Conservation (phyloP, 2,888 invertebrate genomes). For the Dendrolimus pini region DNA sequence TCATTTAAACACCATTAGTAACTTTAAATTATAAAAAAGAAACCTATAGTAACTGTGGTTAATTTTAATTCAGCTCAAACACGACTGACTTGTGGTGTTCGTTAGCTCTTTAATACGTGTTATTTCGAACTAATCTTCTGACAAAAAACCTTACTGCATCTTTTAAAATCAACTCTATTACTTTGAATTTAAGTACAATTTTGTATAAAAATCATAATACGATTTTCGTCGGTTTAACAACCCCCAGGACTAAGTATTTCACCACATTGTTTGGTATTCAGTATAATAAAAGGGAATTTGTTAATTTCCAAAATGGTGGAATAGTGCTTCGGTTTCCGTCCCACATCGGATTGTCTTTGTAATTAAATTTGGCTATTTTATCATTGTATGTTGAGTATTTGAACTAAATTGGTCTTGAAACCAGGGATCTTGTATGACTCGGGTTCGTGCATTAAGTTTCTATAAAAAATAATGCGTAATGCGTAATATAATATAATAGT, state of each 20-base stretch:
- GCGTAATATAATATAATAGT: no score
- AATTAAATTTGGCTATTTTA: constrained; percentile 9
- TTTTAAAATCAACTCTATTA: constrained; percentile 22
- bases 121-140: constrained; percentile 64
- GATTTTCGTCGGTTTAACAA: constrained; percentile 52
- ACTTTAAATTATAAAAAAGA: not conserved
- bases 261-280: constrained; percentile 54
- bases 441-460: no score
- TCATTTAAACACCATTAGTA: no score
- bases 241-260: constrained; percentile 45
- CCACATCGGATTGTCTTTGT: constrained; percentile 11
- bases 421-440: no score
- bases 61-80: constrained; percentile 36
- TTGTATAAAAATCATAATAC: constrained; percentile 17
- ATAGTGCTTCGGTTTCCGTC: constrained; percentile 25
- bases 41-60: not conserved
- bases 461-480: no score
- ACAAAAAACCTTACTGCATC: constrained; percentile 28
- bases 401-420: no score
- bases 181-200: constrained; percentile 17
- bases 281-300: constrained; percentile 49
- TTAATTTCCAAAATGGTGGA: constrained; percentile 45
- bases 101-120: constrained; percentile 67
- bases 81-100: constrained; percentile 60
- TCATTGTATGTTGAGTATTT: no score